Base-by-base conservation (phyloP, 1,140 invertebrate species). In the Orchesella cincta region DNA sequence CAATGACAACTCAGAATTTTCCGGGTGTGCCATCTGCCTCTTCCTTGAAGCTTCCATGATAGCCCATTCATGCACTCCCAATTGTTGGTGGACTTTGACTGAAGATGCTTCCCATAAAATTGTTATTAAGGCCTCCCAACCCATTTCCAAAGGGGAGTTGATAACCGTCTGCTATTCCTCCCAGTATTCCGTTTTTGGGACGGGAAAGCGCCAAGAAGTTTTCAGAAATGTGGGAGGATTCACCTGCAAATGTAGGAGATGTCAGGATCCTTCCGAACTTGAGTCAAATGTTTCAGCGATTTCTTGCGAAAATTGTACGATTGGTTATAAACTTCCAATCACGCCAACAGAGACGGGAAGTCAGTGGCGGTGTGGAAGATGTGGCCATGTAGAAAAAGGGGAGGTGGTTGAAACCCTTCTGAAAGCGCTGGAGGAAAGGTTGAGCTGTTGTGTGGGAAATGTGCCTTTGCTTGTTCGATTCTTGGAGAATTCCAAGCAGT, bases 391-490 rank as follows among this genome's bases (percentile, higher is more conserved):
- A 29, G 62, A 67, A 31, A 67, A 3, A 1, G 26, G 3, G 12
- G 8, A 67, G 31, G 33, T 8, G 31, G n/a, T 67, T 12, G 62
- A 67, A n/a, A 29, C 26, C 3, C 29, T 67, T 31, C 12, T 57
- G 14, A 57, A 57, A 23, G 54, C 54, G 54, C n/a, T 57, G 54
- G 54, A 57, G n/a, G 26, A 23, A 12, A 57, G 54, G n/a, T 26
- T 57, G 54, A 57, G 26, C n/a, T 57, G 12, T 23, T 31, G 29
- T n/a, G 33, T 33, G 23, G 3, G 33, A 33, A 12, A 12, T 16
- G 62, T 67, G 62, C 62, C 62, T 67, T 67, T 67, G n/a, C 31
- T 67, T 14, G 8, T 23, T 14, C 8, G 62, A 67, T 67, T 67
- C n/a, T n/a, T 67, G 8, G 62, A 67, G 23, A 67, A 67, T 29